Percentiles rank a stretch among this genome's conserved stretches.
phyloP scores from a whole-genome alignment of 2,113 vertebrate species.

The Kryptolebias marmoratus region DNA sequence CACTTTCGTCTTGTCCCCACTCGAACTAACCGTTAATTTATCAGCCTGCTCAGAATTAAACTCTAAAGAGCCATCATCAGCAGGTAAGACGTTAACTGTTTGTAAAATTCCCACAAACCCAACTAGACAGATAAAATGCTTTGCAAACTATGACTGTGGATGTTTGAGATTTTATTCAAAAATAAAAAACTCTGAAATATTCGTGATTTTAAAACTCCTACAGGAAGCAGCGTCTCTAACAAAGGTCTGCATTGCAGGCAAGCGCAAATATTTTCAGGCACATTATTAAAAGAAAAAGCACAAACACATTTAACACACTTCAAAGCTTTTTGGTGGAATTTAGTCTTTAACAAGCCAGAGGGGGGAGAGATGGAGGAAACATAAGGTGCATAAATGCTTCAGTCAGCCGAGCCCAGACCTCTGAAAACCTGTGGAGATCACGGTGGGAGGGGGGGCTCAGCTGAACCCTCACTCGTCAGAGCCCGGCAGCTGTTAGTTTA shows the following conservation, averaged over 20 bases:
- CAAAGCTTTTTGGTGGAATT: constrained; percentile 71
- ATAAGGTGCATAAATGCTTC: constrained; percentile 66
- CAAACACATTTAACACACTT: constrained; percentile 62
- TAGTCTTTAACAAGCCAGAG: constrained; percentile 68
- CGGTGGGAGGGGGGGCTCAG: constrained; percentile 26
- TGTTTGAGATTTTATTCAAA: not conserved
- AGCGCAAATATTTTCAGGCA: constrained; percentile 60
- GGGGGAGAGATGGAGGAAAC: constrained; percentile 56
- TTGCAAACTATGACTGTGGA: not conserved
- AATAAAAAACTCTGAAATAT: not conserved
- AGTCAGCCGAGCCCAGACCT: constrained; percentile 57
- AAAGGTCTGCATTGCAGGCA: constrained; percentile 76
- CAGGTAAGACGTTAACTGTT: too few species aligned
- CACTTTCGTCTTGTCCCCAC: too few species aligned
- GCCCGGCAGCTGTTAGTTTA: constrained; percentile 10
- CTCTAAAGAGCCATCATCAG: too few species aligned
- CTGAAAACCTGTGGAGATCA: constrained; percentile 52
- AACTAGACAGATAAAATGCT: not conserved
- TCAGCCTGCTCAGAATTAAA: too few species aligned
- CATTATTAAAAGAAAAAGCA: constrained; percentile 43
- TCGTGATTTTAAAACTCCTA: constrained; percentile 2
- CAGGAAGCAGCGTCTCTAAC: constrained; percentile 30
- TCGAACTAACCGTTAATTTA: too few species aligned
- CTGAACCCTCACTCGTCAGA: constrained; percentile 38
- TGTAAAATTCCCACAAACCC: too few species aligned